Conservation (phyloP, 2,797 vertebrate genomes). For the Hipposideros larvatus region DNA sequence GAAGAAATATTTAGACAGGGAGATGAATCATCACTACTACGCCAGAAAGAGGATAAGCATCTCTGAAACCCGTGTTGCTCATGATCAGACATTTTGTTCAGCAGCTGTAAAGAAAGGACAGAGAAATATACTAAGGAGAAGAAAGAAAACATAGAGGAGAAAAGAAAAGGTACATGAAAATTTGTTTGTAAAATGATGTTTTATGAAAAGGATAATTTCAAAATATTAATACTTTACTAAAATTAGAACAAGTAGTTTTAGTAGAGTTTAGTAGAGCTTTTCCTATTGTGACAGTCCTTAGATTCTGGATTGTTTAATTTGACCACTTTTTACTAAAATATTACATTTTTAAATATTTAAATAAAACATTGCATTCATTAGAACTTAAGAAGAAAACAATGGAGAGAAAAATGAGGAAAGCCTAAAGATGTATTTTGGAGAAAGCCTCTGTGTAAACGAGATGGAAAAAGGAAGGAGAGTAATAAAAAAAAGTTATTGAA, state of each 20-base stretch:
- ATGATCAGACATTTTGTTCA: slow-evolving; percentile 92
- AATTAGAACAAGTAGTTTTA: not conserved
- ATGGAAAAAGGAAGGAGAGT: not conserved
- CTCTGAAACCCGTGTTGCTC: slow-evolving; percentile 93
- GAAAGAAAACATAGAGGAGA: not conserved
- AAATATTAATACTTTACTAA: not conserved
- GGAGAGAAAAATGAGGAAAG: not conserved
- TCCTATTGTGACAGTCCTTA: not conserved
- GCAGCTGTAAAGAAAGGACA: slow-evolving; percentile 93
- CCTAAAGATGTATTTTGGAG: not conserved
- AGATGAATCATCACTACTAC: slow-evolving; percentile 92
- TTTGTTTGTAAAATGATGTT: not conserved
- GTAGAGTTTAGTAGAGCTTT: not conserved
- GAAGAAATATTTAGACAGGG: slow-evolving; percentile 96
- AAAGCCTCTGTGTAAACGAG: not conserved
- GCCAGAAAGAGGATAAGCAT: slow-evolving; percentile 95
- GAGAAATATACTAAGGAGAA: slow-evolving; percentile 85
- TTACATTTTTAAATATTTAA: not conserved
- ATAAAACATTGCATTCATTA: not conserved
- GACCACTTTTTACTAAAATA: slow-evolving; percentile 10
- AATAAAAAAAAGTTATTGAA: not conserved
- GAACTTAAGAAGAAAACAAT: not conserved
- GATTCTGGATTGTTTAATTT: not conserved
- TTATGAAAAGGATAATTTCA: not conserved
- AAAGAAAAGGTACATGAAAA: slow-evolving; percentile 54